Evolutionary conservation across 2,113 vertebrate genomes (phyloP), one percentile per base, ranked within the genome.

Genomic region (Cololabis saira): DNA sequence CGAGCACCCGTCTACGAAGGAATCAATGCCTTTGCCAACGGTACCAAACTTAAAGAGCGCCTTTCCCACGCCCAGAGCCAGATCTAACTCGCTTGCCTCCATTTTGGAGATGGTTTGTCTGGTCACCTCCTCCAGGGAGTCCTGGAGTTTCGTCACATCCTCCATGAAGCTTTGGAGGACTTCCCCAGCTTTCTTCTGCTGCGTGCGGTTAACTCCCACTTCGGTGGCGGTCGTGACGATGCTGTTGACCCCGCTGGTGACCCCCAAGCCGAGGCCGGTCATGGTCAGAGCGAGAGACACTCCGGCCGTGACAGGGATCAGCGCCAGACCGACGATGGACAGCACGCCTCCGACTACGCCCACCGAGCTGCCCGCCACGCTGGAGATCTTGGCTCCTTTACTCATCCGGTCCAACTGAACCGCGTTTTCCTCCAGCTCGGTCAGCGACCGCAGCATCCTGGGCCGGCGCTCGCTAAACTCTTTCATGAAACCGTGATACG

Each of bases 351-450:
- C 83, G 1, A 72, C 18, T 0, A 62, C 68, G 10, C 88, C 86
- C 63, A 87, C 78, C 0, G 88, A 88, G 14, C 82, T 88, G 19
- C 86, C 80, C 1, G 47, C 69, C n/a, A 88, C 78, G 21, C 74
- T 85, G 74, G 86, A 90, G 72, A 90, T 85, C 71, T 41, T 88
- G 16, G 84, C 59, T 0, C 82, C 88, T n/a, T 1, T 70, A 5
- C 61, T 82, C 86, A 87, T 87, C 6, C 5, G 54, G 69, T 84
- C 84, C 0, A 88, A 63, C 56, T 80, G 70, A 27, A 71, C 57
- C 2, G 80, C 77, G 0, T 0, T 33, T 14, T 63, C 27, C 42
- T 89, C 81, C 62, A 87, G 40, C 3, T 78, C 41, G 0, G 17
- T 6, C 0, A 87, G 80, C 53, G 54, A 79, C 67, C 78, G 12